These are phyloP conservation scores for Tineola bisselliella DNA, from an alignment of 2,888 invertebrate genomes.

Conservation along the genomic window DNA sequence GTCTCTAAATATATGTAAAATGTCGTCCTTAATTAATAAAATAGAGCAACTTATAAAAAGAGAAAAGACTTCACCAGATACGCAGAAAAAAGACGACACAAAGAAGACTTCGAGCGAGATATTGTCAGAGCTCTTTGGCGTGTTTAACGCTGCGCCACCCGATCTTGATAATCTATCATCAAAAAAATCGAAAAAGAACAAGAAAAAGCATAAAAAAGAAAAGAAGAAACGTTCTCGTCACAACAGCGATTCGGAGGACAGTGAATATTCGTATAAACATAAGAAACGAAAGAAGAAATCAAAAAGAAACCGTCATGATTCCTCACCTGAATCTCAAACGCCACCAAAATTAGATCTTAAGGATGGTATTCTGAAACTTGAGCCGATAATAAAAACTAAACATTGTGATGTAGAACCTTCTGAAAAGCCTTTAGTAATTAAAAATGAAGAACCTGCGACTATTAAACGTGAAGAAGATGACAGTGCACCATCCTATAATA, in stretches of 20 bases:
- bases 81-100: constrained; percentile 45
- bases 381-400: constrained; percentile 20
- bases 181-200: constrained; percentile 63
- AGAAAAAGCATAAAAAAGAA: constrained; percentile 72
- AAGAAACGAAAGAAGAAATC: constrained; percentile 68
- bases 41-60: constrained; percentile 55
- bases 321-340: constrained; percentile 16
- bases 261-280: constrained; percentile 62
- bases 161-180: constrained; percentile 51
- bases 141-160: constrained; percentile 78
- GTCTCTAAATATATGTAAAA: neutral
- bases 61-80: constrained; percentile 55
- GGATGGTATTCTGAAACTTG: constrained; percentile 23
- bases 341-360: constrained; percentile 36
- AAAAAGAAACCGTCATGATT: constrained; percentile 37
- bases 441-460: constrained; percentile 17
- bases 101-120: constrained; percentile 81
- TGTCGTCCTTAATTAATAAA: constrained; percentile 47
- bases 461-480: constrained; percentile 29
- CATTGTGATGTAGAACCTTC: neutral
- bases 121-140: constrained; percentile 82
- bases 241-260: constrained; percentile 49
- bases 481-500: constrained; percentile 15
- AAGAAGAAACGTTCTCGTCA: constrained; percentile 57
- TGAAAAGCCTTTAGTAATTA: constrained; percentile 16